Evolutionary conservation across 2,113 vertebrate species (phyloP), one percentile per base, ranked within the genome.

Genomic region (Hippolais icterina): DNA sequence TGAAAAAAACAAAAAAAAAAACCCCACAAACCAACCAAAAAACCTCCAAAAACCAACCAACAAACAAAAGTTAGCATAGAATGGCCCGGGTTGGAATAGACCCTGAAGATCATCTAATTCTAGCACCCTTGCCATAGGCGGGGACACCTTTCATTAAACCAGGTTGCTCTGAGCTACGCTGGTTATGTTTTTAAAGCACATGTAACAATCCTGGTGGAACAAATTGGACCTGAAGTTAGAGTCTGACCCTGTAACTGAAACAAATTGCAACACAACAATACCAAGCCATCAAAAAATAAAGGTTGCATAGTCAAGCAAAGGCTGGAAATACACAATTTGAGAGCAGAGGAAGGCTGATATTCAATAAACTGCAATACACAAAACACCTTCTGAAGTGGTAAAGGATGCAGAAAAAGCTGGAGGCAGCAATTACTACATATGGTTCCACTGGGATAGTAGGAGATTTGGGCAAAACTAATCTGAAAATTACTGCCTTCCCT

Each of bases 111-210:
- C 24, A 53, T 12, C 33, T n/a, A 52, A 12, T 46, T 89, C 39
- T 8, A 46, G n/a, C 0, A 0, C 20, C 16, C 24, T 41, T 82
- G n/a, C 28, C 8, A 1, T 18, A 11, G 39, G 23, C 39, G 82
- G 28, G 23, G 28, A n/a, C 29, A 25, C 23, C 52, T 66, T 65
- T 46, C 35, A 41, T 15, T 10, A 68, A 6, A 74, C 13, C 69
- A 82, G 28, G 37, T 3, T 74, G 39, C 46, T 75, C 33, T 39
- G 46, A 66, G 24, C 28, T 53, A 53, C 6, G 9, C 10, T 66
- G 57, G 29, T 61, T 47, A 9, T 35, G 15, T 53, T 77, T 68
- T 39, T 47, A 63, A 91, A 91, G 81, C 28, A 68, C 18, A 35
- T 1, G 3, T 16, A 72, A 35, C 24, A 66, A 53, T 52, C 23